These are phyloP conservation scores for Scatophagus argus DNA, from an alignment of 2,113 vertebrate species.

Conservation along the genomic window DNA sequence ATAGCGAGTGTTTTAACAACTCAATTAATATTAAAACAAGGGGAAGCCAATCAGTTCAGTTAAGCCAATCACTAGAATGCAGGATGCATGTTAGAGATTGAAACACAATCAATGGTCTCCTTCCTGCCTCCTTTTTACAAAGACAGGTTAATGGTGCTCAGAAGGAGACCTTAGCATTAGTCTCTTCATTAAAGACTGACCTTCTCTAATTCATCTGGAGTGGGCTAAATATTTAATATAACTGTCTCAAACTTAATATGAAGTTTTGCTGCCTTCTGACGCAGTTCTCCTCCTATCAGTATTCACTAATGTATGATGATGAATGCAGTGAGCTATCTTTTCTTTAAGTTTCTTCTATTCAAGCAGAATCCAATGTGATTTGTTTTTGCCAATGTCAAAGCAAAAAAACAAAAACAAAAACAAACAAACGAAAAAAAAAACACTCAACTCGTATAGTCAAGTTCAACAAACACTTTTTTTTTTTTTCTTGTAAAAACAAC, in stretches of 20 bases:
- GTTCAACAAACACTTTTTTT: too few species aligned
- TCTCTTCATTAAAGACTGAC: slow-evolving; percentile 68
- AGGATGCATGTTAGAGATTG: slow-evolving; percentile 64
- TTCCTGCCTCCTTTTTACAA: slow-evolving; percentile 63
- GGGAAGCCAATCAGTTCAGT: slow-evolving; percentile 45
- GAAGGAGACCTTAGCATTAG: slow-evolving; percentile 63
- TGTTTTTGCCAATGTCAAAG: background rate
- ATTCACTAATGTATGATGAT: background rate
- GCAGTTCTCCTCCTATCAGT: background rate
- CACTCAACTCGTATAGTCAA: background rate
- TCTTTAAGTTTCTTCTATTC: background rate
- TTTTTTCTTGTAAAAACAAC: background rate
- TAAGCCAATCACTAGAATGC: slow-evolving; percentile 31
- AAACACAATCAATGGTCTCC: slow-evolving; percentile 65
- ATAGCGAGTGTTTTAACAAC: slow-evolving; percentile 19
- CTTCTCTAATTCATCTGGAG: slow-evolving; percentile 62
- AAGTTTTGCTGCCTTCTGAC: background rate
- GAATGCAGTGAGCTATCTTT: background rate
- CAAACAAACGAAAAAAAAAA: background rate
- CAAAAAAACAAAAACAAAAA: too few species aligned
- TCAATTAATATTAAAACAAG: slow-evolving; percentile 45
- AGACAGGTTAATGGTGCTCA: slow-evolving; percentile 75
- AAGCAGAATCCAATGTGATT: background rate
- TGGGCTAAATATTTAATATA: background rate
- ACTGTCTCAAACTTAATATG: background rate